A percentile compares a stretch with the other conserved stretches of the same genome.
These are phyloP conservation scores for Dicrostonyx torquatus DNA, from an alignment of 2,797 vertebrate genomes.

Conservation along the genomic window DNA sequence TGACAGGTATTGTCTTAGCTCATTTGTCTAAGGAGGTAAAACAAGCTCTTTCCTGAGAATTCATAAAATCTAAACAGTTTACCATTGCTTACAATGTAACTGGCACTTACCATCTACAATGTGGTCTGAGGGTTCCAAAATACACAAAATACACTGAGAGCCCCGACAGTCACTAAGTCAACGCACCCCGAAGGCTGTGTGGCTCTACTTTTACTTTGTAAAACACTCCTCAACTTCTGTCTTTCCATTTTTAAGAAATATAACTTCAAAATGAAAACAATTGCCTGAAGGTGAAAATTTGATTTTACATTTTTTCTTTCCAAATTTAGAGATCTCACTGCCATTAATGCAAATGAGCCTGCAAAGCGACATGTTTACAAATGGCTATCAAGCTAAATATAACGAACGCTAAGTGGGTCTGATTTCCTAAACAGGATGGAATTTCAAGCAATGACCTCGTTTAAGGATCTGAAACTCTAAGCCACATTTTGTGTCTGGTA, in stretches of 20 bases:
- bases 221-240: constrained; percentile 21
- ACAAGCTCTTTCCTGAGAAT: background rate
- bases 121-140: constrained; percentile 36
- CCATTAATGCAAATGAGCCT: constrained; percentile 68
- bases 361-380: constrained; percentile 67
- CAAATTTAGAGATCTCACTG: constrained; percentile 68
- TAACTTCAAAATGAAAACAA: constrained; percentile 58
- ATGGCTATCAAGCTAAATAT: constrained; percentile 63
- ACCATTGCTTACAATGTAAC: constrained; percentile 11
- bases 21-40: background rate
- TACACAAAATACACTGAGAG: constrained; percentile 24
- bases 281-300: constrained; percentile 45
- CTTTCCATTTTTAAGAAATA: constrained; percentile 46
- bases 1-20: background rate
- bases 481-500: constrained; percentile 45
- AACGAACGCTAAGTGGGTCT: constrained; percentile 60
- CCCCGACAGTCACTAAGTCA: background rate
- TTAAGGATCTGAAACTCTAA: constrained; percentile 69
- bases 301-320: constrained; percentile 65
- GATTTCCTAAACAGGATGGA: constrained; percentile 59
- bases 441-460: constrained; percentile 69
- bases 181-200: background rate
- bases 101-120: background rate
- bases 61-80: constrained; percentile 30
- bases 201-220: constrained; percentile 16